Conservation (phyloP, 1,140 invertebrate species). For the Octopus sinensis region DNA sequence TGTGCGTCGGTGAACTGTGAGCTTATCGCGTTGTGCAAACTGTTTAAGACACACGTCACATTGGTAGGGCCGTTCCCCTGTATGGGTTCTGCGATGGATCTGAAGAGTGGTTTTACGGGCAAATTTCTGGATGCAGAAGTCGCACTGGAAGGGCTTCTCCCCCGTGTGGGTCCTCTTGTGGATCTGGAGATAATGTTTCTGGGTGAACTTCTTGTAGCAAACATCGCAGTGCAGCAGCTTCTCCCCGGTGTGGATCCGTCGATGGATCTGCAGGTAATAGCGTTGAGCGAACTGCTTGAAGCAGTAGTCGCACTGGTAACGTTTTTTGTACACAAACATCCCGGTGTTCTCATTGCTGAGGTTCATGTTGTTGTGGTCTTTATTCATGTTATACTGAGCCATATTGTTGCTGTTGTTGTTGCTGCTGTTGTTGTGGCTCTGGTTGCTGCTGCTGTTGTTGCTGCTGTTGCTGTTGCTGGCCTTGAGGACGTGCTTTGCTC, state of each 20-base stretch:
- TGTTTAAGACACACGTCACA: slow-evolving; percentile 6
- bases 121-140: slow-evolving; percentile 81
- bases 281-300: slow-evolving; percentile 1
- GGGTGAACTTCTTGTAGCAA: slow-evolving; percentile 10
- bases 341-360: background rate
- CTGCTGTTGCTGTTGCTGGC: background rate
- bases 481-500: background rate
- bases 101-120: slow-evolving; percentile 78
- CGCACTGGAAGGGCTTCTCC: slow-evolving; percentile 83
- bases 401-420: background rate
- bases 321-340: slow-evolving; percentile 62
- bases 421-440: background rate
- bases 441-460: background rate
- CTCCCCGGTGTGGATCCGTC: slow-evolving; percentile 12
- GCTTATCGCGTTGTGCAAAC: slow-evolving; percentile 18
- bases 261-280: slow-evolving; percentile 17
- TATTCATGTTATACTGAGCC: too few species aligned
- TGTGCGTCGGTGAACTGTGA: slow-evolving; percentile 30
- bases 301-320: slow-evolving; percentile 21
- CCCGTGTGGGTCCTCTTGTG: slow-evolving; percentile 67
- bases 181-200: slow-evolving; percentile 26
- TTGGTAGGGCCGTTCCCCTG: slow-evolving; percentile 18
- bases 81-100: slow-evolving; percentile 18
- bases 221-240: slow-evolving; percentile 11
- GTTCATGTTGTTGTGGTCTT: background rate